Evolutionary conservation across 2,888 invertebrate genomes (phyloP).

Genomic region (Agonopterix arenella): DNA sequence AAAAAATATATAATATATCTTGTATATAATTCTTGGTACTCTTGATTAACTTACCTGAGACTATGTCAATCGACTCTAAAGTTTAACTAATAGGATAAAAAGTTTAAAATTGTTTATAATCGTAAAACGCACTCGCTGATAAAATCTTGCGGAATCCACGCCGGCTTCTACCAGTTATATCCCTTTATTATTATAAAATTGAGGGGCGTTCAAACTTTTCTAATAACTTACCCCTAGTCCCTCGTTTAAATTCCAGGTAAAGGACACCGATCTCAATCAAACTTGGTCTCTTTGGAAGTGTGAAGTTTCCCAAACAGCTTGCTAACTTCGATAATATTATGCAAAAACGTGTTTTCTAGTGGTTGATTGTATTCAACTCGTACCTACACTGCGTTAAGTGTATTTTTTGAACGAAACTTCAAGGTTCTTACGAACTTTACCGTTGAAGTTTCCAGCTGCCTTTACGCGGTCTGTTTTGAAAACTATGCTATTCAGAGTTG

Average conservation of each 20-base stretch:
- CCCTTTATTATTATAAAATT: slow-evolving; percentile 52
- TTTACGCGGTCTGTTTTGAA: too few relatives aligned
- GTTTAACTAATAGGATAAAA: slow-evolving; percentile 1
- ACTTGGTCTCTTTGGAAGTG: slow-evolving; percentile 44
- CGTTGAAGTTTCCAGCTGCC: too few relatives aligned
- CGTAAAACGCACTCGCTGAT: slow-evolving; percentile 7
- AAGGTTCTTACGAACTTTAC: too few relatives aligned
- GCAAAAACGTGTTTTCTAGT: slow-evolving; percentile 20
- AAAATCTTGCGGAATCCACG: slow-evolving; percentile 12
- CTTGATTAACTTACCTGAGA: too few relatives aligned
- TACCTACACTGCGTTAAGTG: too few relatives aligned
- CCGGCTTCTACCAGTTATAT: slow-evolving; percentile 32
- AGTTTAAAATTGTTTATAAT: slow-evolving; percentile 13
- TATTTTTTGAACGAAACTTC: too few relatives aligned
- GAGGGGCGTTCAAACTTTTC: slow-evolving; percentile 48
- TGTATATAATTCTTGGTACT: too few relatives aligned
- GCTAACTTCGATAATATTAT: slow-evolving; percentile 29
- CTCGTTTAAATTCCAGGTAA: slow-evolving; percentile 58
- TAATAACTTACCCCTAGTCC: slow-evolving; percentile 43
- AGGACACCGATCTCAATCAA: slow-evolving; percentile 57
- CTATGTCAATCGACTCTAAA: slow-evolving; percentile 5
- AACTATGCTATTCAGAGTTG: too few relatives aligned
- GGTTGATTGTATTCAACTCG: not conserved
- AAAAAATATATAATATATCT: too few relatives aligned
- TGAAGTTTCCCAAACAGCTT: slow-evolving; percentile 43